Conservation (phyloP, 2,113 vertebrate genomes). For the Stigmatopora argus region DNA sequence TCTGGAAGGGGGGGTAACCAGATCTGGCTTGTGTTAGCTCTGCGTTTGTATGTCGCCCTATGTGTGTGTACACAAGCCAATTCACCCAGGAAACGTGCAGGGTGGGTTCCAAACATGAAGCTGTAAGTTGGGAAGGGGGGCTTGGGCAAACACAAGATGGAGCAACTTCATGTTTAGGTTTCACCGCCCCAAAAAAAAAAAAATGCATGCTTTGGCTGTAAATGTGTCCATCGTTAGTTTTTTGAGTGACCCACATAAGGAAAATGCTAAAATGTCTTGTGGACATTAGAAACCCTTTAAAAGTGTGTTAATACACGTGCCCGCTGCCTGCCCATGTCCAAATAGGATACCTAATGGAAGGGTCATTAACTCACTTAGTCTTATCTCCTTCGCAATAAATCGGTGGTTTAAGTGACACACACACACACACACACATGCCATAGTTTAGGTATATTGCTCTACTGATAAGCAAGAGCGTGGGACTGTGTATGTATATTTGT, state of each 20-base stretch:
- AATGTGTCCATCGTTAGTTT: constrained; percentile 24
- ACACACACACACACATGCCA: not conserved
- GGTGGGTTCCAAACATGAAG: constrained; percentile 57
- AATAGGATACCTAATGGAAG: constrained; percentile 6
- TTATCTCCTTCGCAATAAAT: constrained; percentile 49
- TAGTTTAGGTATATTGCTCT: constrained; percentile 20
- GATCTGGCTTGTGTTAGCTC: not conserved
- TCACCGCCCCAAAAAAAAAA: constrained; percentile 22
- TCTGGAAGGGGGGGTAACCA: constrained; percentile 51
- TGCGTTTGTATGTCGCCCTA: not conserved
- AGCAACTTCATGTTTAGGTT: constrained; percentile 59
- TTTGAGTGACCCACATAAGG: not conserved
- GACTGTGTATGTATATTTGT: constrained; percentile 18
- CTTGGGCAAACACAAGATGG: constrained; percentile 57
- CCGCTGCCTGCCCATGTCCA: constrained; percentile 18
- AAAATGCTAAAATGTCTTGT: not conserved
- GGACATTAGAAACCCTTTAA: not conserved
- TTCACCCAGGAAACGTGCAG: constrained; percentile 49
- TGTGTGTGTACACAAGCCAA: constrained; percentile 13
- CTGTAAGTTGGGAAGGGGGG: constrained; percentile 52
- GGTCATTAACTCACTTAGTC: constrained; percentile 38
- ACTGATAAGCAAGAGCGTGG: constrained; percentile 40
- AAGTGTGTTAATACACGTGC: not conserved
- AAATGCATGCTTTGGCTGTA: constrained; percentile 37
- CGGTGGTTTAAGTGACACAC: constrained; percentile 23